These are phyloP conservation scores for Drosophila atroscutellata DNA, from an alignment of 2,888 invertebrate species.

Conservation along the genomic window DNA sequence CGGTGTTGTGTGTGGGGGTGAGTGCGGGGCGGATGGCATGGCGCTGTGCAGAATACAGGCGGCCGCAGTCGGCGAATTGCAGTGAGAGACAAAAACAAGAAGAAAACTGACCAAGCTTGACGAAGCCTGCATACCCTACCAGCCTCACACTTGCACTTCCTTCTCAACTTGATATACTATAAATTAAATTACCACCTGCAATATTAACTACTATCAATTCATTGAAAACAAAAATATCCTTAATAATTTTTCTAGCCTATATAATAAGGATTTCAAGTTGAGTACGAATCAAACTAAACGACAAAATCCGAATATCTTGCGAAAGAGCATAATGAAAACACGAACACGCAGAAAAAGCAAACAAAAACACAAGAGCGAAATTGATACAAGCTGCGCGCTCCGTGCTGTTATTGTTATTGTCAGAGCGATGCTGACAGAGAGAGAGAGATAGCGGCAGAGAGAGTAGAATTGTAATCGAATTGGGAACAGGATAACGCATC, in stretches of 20 bases:
- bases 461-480: constrained; percentile 2
- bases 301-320: background rate
- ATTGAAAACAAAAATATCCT: background rate
- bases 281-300: constrained; percentile 4
- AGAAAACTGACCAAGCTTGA: constrained; percentile 11
- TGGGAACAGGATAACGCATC: constrained; percentile 4
- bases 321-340: constrained; percentile 65
- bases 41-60: constrained; percentile 61
- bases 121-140: constrained; percentile 36
- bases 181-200: background rate
- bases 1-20: constrained; percentile 23
- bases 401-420: constrained; percentile 44
- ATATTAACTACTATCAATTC: background rate
- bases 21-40: constrained; percentile 37
- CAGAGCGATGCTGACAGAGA: constrained; percentile 64
- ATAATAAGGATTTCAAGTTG: background rate
- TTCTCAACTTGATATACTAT: background rate
- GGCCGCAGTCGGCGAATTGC: constrained; percentile 73
- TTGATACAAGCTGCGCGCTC: constrained; percentile 64
- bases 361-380: constrained; percentile 76
- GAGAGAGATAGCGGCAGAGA: constrained; percentile 38
- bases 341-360: constrained; percentile 72
- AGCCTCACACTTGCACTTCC: background rate
- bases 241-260: background rate
- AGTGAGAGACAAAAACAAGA: constrained; percentile 70